phyloP scores from a whole-genome alignment of 1,140 invertebrate species.

The Drosophila truncata region DNA sequence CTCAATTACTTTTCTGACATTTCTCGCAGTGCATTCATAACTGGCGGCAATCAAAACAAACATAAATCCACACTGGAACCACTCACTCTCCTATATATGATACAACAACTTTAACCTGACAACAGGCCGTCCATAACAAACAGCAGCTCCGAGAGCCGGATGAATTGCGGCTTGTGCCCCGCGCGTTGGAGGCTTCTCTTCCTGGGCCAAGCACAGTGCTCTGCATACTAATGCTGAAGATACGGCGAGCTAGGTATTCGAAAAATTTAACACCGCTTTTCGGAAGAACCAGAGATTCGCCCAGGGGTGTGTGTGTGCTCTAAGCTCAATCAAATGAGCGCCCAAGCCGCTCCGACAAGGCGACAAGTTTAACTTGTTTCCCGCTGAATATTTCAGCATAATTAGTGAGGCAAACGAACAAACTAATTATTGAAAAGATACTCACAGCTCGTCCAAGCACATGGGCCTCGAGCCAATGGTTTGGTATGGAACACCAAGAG shows the following conservation, averaged over 20 bases:
- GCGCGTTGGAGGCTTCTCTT: constrained; percentile 34
- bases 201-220: constrained; percentile 55
- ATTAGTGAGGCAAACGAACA: constrained; percentile 45
- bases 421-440: constrained; percentile 67
- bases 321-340: constrained; percentile 42
- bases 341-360: constrained; percentile 25
- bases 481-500: constrained; percentile 29
- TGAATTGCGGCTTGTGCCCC: constrained; percentile 66
- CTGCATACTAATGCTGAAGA: constrained; percentile 72
- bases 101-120: constrained; percentile 58
- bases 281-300: constrained; percentile 24
- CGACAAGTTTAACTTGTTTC: constrained; percentile 76
- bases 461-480: constrained; percentile 16
- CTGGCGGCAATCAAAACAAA: constrained; percentile 54
- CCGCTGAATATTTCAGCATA: constrained; percentile 56
- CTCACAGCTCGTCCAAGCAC: constrained; percentile 19
- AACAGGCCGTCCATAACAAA: constrained; percentile 65
- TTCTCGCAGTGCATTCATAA: constrained; percentile 34
- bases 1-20: neutral
- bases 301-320: constrained; percentile 34
- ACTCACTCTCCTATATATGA: constrained; percentile 49
- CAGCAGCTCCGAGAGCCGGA: constrained; percentile 27
- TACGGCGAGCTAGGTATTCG: constrained; percentile 48
- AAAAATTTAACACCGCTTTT: constrained; percentile 71
- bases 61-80: constrained; percentile 44